These are phyloP conservation scores for Nipponia nippon DNA, from an alignment of 2,113 vertebrate species.

Conservation along the genomic window DNA sequence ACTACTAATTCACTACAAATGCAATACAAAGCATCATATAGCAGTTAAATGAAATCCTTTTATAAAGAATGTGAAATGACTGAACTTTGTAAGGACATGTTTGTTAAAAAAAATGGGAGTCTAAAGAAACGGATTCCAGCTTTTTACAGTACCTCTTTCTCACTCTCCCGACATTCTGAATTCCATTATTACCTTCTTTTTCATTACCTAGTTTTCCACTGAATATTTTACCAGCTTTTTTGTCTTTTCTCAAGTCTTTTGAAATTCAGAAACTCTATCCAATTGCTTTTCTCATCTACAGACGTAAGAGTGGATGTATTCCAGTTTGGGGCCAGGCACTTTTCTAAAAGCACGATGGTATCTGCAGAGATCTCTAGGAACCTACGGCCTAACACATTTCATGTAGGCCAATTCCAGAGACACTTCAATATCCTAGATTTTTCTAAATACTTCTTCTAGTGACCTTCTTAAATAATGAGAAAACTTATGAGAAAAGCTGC, in stretches of 20 bases:
- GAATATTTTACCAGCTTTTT: background rate
- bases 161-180: background rate
- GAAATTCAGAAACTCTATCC: background rate
- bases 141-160: background rate
- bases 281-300: background rate
- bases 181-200: background rate
- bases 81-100: background rate
- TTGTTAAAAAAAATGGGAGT: background rate
- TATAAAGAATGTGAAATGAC: background rate
- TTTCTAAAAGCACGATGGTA: background rate
- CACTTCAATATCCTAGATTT: background rate
- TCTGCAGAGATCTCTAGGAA: background rate
- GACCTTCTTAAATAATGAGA: background rate
- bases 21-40: background rate
- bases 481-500: background rate
- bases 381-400: background rate
- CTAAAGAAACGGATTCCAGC: background rate
- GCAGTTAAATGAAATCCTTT: background rate
- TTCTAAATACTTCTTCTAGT: background rate
- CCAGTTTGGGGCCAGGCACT: background rate
- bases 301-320: background rate
- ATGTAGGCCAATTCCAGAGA: background rate
- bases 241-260: background rate
- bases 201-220: background rate
- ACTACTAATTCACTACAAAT: background rate